Conservation (phyloP, 1,140 invertebrate genomes). For the Himalopsyche phryganea region DNA sequence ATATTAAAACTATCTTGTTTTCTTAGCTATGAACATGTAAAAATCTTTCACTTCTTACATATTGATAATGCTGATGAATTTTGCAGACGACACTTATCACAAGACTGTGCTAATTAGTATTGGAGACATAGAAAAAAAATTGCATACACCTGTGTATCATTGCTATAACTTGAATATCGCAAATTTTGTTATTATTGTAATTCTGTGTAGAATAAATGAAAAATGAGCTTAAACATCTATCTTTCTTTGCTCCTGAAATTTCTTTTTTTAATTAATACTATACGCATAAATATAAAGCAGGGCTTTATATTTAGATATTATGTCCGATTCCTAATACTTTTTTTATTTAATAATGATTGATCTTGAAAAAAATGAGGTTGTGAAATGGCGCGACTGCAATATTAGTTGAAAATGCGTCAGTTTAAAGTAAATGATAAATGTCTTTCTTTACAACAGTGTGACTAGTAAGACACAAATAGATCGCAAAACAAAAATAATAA, state of each 20-base stretch:
- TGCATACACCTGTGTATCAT: conserved; percentile 1
- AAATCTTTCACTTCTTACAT: conserved; percentile 10
- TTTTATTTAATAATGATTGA: background rate
- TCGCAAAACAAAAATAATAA: conserved; percentile 1
- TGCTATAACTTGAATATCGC: background rate
- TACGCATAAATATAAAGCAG: background rate
- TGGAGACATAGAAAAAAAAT: background rate
- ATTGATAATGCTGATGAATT: conserved; percentile 12
- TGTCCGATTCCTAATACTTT: background rate
- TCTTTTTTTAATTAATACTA: background rate
- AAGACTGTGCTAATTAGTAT: conserved; percentile 6
- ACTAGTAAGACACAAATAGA: background rate
- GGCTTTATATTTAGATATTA: background rate
- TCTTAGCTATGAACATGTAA: conserved; percentile 7
- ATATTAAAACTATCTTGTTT: conserved; percentile 11
- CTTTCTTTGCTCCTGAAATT: conserved; percentile 7
- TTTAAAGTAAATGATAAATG: conserved; percentile 1
- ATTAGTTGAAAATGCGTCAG: conserved; percentile 4
- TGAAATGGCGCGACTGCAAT: conserved; percentile 9
- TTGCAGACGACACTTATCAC: conserved; percentile 21
- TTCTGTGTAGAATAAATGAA: conserved; percentile 8
- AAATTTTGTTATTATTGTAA: conserved; percentile 2
- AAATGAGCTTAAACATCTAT: conserved; percentile 10
- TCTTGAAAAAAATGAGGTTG: conserved; percentile 2
- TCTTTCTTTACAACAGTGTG: background rate